Evolutionary conservation across 2,113 vertebrate genomes (phyloP).

Genomic region (Lathamus discolor): DNA sequence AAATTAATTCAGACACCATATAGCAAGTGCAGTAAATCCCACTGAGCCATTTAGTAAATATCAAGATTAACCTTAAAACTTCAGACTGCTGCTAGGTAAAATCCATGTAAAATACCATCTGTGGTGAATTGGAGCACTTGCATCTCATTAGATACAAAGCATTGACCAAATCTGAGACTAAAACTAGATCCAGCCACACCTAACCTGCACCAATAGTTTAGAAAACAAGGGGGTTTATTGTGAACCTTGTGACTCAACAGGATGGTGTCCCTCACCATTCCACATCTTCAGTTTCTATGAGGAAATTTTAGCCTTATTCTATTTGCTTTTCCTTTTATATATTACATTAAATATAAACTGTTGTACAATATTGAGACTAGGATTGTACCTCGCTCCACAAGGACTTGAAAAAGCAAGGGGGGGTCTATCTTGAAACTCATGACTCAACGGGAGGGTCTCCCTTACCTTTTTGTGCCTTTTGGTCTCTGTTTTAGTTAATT

Average conservation of each 20-base stretch:
- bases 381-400: not conserved
- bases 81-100: not conserved
- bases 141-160: not conserved
- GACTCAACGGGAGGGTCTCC: not conserved
- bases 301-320: not conserved
- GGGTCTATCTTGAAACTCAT: not conserved
- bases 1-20: not conserved
- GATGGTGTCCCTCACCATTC: not conserved
- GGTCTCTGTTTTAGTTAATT: not conserved
- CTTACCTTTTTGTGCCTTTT: not conserved
- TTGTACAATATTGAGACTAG: not conserved
- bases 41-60: not conserved
- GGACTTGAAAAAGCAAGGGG: not conserved
- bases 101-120: not conserved
- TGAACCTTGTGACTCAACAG: not conserved
- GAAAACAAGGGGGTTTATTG: not conserved
- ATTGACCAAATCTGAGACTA: not conserved
- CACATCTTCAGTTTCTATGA: not conserved
- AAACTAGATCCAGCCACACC: not conserved
- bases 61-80: not conserved
- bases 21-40: not conserved
- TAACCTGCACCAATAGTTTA: not conserved
- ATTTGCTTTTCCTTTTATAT: not conserved
- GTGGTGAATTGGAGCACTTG: not conserved
- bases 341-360: not conserved